Evolutionary conservation across 2,888 invertebrate genomes (phyloP).

Genomic region (Tipula helvola): DNA sequence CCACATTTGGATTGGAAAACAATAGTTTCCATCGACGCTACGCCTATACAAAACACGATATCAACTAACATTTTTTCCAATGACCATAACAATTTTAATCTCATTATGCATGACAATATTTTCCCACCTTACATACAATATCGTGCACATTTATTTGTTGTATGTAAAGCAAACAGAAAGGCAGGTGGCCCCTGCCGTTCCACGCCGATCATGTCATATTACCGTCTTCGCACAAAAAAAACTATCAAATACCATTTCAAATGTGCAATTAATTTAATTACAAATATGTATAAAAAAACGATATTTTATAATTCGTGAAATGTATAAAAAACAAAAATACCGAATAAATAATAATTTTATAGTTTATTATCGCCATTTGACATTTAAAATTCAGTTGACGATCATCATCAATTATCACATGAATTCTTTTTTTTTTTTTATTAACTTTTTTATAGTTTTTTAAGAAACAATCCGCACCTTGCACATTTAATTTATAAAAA

Average conservation of each 20-base stretch:
- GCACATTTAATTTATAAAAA: background rate
- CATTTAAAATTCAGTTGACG: conserved; percentile 4
- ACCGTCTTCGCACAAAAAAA: background rate
- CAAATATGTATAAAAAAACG: background rate
- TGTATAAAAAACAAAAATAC: background rate
- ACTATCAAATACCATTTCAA: background rate
- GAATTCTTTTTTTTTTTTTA: background rate
- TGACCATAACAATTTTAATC: background rate
- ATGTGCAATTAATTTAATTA: background rate
- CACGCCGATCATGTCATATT: background rate
- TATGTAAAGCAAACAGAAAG: background rate
- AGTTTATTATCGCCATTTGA: background rate
- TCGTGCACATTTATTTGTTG: background rate
- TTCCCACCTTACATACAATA: background rate
- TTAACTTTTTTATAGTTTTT: background rate
- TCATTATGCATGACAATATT: background rate
- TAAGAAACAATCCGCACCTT: background rate
- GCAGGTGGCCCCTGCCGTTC: background rate
- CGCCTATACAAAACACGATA: no score
- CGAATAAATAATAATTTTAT: conserved; percentile 4
- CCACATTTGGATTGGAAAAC: no score
- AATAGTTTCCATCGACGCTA: no score
- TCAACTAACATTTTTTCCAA: background rate
- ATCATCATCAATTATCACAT: background rate
- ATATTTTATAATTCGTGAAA: background rate